Evolutionary conservation across 2,113 vertebrate genomes (phyloP).

Genomic region (Cyrtonyx montezumae): DNA sequence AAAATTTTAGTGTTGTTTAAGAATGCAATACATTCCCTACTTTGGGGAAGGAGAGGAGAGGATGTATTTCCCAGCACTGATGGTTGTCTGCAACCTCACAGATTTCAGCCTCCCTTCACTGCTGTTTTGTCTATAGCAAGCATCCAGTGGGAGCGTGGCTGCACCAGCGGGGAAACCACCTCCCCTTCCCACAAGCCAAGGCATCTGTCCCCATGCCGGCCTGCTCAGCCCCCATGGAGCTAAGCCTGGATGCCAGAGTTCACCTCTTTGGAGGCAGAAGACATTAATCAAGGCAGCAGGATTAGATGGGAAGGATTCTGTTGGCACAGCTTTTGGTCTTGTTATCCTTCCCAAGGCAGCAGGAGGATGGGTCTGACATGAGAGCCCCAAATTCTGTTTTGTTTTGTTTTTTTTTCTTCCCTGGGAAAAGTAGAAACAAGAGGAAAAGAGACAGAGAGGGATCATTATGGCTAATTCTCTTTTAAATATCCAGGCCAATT

Average conservation of each 20-base stretch:
- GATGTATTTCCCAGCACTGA: not conserved
- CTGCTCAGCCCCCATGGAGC: not conserved
- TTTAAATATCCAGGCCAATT: slow-evolving; percentile 57
- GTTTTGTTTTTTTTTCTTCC: not conserved
- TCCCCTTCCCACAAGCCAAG: not conserved
- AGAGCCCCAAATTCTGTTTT: not conserved
- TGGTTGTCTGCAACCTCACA: not conserved
- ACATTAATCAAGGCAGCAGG: not conserved
- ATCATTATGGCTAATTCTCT: slow-evolving; percentile 63
- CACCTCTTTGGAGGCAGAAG: slow-evolving; percentile 1
- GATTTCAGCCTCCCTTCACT: not conserved
- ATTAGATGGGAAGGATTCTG: slow-evolving; percentile 7
- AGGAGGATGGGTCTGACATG: not conserved
- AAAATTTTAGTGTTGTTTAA: not conserved
- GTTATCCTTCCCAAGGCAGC: rapidly evolving
- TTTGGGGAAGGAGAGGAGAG: not conserved
- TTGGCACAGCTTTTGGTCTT: not conserved
- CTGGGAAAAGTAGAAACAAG: slow-evolving; percentile 7
- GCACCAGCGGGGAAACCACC: not conserved
- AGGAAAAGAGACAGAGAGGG: not conserved
- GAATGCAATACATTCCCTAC: not conserved
- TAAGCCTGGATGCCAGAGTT: not conserved
- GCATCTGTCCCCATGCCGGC: not conserved
- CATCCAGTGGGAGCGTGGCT: not conserved
- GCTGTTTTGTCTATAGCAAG: not conserved